A percentile compares a stretch with the other conserved stretches of the same genome.
Evolutionary conservation across 23 tunicate genomes (phyloP).

Genomic region (Trididemnum miniatum): DNA sequence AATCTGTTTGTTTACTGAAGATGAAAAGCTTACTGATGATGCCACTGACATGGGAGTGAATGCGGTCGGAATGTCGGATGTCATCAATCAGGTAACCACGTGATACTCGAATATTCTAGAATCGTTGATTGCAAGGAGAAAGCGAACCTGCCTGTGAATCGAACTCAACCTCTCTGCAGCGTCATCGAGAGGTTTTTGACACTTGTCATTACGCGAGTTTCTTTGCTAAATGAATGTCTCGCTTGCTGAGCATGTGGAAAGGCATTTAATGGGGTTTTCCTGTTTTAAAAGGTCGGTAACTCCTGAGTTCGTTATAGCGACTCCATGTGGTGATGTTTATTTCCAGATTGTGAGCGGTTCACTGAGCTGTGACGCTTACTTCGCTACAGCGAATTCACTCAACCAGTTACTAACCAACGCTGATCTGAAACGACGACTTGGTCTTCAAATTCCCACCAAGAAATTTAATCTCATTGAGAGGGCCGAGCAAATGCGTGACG

Average conservation of each 20-base stretch:
- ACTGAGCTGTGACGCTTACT: conserved; percentile 6
- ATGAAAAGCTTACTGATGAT: background rate
- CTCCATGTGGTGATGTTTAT: background rate
- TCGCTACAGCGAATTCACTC: background rate
- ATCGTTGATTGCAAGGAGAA: too few species aligned
- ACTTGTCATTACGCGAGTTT: too few species aligned
- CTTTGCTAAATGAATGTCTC: too few species aligned
- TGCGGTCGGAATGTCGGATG: background rate
- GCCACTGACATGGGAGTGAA: background rate
- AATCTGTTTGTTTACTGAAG: background rate
- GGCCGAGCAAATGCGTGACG: background rate
- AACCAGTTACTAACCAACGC: background rate
- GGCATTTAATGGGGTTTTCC: too few species aligned
- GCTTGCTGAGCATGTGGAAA: too few species aligned
- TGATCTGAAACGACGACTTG: background rate
- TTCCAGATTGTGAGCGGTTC: background rate
- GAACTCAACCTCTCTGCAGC: too few species aligned
- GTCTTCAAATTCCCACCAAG: background rate
- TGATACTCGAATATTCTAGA: too few species aligned
- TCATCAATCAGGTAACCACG: conserved; percentile 9
- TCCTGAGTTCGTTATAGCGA: too few species aligned
- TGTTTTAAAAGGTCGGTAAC: too few species aligned
- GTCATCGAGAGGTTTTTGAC: too few species aligned
- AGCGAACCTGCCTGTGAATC: too few species aligned
- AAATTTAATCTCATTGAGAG: background rate